These are phyloP conservation scores for Toxotes lorentzi DNA, from an alignment of 2,797 vertebrate species.

Conservation along the genomic window DNA sequence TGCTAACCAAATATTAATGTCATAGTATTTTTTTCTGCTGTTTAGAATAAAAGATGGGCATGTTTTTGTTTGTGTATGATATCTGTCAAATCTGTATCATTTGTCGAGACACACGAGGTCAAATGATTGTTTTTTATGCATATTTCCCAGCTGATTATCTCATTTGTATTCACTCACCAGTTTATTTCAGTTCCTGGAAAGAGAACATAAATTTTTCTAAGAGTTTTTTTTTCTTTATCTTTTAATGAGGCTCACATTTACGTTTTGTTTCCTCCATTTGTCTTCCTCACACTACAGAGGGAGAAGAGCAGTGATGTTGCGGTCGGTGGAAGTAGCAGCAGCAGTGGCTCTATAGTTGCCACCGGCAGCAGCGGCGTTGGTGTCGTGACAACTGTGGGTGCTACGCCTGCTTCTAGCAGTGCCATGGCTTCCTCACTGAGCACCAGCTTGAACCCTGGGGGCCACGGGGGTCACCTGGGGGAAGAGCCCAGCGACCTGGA, in stretches of 20 bases:
- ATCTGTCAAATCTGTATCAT: conserved; percentile 10
- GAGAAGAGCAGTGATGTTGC: conserved; percentile 81
- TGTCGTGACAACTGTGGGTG: conserved; percentile 59
- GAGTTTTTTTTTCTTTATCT: neutral
- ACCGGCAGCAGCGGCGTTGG: conserved; percentile 46
- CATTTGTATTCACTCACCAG: conserved; percentile 18
- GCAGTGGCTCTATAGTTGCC: conserved; percentile 42
- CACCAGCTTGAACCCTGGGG: conserved; percentile 69
- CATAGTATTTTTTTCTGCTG: neutral
- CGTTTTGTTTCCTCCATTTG: conserved; percentile 16
- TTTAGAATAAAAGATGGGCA: conserved; percentile 16
- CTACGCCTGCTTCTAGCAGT: conserved; percentile 72
- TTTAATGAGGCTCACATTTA: neutral
- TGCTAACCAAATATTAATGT: neutral
- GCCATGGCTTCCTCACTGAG: conserved; percentile 69
- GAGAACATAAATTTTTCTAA: neutral
- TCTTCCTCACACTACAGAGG: conserved; percentile 73
- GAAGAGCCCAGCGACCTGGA: conserved; percentile 94
- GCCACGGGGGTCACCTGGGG: conserved; percentile 76
- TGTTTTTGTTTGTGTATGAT: conserved; percentile 5
- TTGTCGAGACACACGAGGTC: neutral
- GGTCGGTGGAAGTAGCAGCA: conserved; percentile 33
- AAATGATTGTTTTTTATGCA: conserved; percentile 15
- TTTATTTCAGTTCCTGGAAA: conserved; percentile 14
- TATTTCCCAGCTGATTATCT: conserved; percentile 17